Evolutionary conservation across 2,888 invertebrate species (phyloP), one percentile per base, ranked within the genome.

Genomic region (Blera fallax): DNA sequence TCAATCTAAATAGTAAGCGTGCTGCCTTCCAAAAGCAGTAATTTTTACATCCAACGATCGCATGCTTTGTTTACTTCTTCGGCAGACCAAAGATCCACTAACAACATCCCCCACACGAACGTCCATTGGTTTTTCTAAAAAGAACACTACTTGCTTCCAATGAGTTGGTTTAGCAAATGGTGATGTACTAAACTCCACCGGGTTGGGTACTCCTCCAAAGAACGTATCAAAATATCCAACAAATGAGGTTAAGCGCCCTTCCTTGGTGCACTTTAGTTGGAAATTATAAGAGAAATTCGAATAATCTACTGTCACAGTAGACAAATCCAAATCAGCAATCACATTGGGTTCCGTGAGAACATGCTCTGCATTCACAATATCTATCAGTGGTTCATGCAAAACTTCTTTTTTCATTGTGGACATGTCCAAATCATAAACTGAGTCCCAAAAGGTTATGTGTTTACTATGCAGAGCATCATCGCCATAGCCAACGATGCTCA

Each of bases 391-490:
- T 90, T 98, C 98, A 89, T 94, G 93, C 0, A 98, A 93, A 0
- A 97, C 97, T 90, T 97, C 96, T 0, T 94, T 94, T 90, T 96
- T 96, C 95, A 99, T 96, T 88, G 96, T 97, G 81, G 95, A 95
- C 98, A 99, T 99, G 92, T 96, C 96, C 89, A 96, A 98, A 0
- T 98, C 98, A 89, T 98, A 98, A 0, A 99, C 98, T 92, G 98
- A 94, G 16, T 97, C 95, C 98, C 98, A 99, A 91, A 96, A 98
- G 52, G 94, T 94, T 1, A 98, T 95, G 73, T 95, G 93, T 87
- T 94, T 95, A 40, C 94, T 93, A 89, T 97, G 96, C 11, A 95
- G 94, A 7, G 94, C 95, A 92, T 93, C 90, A 93, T 97, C 97
- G 88, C 96, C 95, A 88, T 96, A 95, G 1, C 97, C 98, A 21